Conservation (phyloP, 2,113 vertebrate species). For the Tachycineta bicolor region DNA sequence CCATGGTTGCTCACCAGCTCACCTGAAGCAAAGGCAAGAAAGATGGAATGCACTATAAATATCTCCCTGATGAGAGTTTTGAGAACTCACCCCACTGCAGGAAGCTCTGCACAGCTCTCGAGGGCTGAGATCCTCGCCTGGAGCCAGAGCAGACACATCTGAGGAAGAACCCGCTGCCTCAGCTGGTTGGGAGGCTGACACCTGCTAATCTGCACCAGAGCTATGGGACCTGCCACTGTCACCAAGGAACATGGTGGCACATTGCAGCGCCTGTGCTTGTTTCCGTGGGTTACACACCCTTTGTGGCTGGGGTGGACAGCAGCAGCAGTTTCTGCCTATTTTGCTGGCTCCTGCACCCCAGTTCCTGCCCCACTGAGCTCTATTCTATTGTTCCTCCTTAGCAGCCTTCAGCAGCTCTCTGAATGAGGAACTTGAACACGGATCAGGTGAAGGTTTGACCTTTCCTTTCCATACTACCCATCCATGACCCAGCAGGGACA, state of each 20-base stretch:
- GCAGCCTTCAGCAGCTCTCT: not conserved
- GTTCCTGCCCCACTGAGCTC: not conserved
- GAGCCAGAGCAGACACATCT: not conserved
- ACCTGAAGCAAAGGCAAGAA: not conserved
- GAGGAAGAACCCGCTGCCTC: not conserved
- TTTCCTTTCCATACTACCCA: not conserved
- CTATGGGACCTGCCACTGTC: not conserved
- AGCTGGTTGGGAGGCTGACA: not conserved
- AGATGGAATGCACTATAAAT: not conserved
- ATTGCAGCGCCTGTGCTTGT: not conserved
- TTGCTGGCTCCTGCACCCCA: not conserved
- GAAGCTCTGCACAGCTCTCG: not conserved
- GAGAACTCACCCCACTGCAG: fast-evolving
- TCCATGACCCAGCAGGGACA: not conserved
- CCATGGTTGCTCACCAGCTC: fast-evolving
- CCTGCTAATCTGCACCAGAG: not conserved
- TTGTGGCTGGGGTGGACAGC: fast-evolving
- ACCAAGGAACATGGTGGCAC: not conserved
- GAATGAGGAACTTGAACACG: not conserved
- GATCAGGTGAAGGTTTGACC: not conserved
- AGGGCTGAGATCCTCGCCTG: fast-evolving
- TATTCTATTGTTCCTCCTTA: not conserved
- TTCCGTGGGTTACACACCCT: not conserved
- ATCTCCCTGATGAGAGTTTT: fast-evolving
- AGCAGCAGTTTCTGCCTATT: not conserved